Conservation (phyloP, 1,140 invertebrate genomes). For the Camponotus vicinus region DNA sequence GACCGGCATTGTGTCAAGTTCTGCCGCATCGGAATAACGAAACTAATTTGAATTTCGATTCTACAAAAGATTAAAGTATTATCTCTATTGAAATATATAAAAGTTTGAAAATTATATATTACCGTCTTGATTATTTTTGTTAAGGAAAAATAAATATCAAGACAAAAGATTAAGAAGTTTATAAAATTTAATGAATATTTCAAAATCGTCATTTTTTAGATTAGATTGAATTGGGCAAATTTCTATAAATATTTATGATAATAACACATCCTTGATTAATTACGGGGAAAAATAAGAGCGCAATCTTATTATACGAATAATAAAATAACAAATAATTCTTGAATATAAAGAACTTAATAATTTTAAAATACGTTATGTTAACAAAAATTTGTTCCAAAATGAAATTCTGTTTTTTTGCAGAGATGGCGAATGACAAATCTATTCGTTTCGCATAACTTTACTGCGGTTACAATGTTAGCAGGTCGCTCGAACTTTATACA, state of each 20-base stretch:
- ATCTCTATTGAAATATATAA: not conserved
- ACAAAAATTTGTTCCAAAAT: not conserved
- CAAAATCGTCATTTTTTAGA: not conserved
- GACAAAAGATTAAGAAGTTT: not conserved
- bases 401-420: constrained; percentile 2
- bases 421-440: constrained; percentile 30
- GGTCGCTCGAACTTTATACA: constrained; percentile 47
- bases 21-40: not conserved
- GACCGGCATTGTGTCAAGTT: constrained; percentile 1
- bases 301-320: not conserved
- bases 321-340: constrained; percentile 8
- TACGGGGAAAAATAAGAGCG: not conserved
- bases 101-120: not conserved
- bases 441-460: constrained; percentile 54
- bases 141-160: not conserved
- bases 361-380: not conserved
- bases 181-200: not conserved
- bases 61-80: not conserved
- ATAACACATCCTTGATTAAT: not conserved
- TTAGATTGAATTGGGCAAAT: not conserved
- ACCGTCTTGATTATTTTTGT: not conserved
- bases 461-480: constrained; percentile 38
- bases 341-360: not conserved
- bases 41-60: not conserved
- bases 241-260: not conserved